Conservation (phyloP, 2,888 invertebrate genomes). For the Aplocera efformata region DNA sequence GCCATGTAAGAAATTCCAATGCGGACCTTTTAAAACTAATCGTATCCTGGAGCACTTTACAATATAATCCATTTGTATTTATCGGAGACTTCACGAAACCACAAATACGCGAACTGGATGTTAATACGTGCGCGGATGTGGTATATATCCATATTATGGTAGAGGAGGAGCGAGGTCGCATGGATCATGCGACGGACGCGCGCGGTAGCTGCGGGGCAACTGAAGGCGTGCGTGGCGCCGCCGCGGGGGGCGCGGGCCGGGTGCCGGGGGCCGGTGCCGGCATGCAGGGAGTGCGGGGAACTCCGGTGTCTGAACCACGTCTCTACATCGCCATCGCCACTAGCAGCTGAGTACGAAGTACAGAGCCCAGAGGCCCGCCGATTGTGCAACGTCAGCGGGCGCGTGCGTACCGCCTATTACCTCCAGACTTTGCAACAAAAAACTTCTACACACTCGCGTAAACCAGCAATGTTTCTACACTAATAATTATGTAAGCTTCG, state of each 20-base stretch:
- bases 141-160: slow-evolving; percentile 77
- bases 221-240: slow-evolving; percentile 45
- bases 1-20: slow-evolving; percentile 75
- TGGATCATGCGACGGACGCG: slow-evolving; percentile 70
- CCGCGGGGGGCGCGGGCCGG: slow-evolving; percentile 29
- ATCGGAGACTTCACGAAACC: slow-evolving; percentile 75
- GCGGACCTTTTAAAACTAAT: slow-evolving; percentile 70
- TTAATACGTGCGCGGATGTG: slow-evolving; percentile 72
- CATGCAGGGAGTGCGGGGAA: slow-evolving; percentile 29
- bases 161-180: slow-evolving; percentile 66
- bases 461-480: slow-evolving; percentile 33
- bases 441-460: slow-evolving; percentile 36
- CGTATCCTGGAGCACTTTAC: slow-evolving; percentile 65
- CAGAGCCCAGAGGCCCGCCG: slow-evolving; percentile 34
- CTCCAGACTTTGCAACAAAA: slow-evolving; percentile 43
- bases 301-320: slow-evolving; percentile 62
- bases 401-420: slow-evolving; percentile 53
- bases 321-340: slow-evolving; percentile 41
- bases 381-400: slow-evolving; percentile 72
- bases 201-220: slow-evolving; percentile 78
- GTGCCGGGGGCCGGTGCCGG: slow-evolving; percentile 34
- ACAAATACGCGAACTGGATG: slow-evolving; percentile 74
- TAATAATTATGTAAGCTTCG: slow-evolving; percentile 4
- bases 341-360: slow-evolving; percentile 38
- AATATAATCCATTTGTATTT: slow-evolving; percentile 80